Conservation (phyloP, 2,888 invertebrate species). For the Oxyteleia sp. region DNA sequence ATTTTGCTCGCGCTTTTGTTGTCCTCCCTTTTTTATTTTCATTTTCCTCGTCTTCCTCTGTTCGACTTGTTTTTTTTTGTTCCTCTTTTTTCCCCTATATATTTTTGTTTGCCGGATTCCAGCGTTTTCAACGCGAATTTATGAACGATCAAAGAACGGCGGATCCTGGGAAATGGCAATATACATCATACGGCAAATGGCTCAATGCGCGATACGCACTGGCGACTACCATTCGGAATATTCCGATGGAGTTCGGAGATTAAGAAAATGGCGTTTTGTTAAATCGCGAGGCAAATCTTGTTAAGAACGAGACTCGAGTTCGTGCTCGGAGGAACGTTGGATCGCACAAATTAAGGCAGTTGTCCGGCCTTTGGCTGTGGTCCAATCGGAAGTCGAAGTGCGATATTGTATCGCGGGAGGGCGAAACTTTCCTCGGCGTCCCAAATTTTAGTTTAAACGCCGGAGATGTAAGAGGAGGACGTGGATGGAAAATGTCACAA, state of each 20-base stretch:
- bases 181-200: slow-evolving; percentile 44
- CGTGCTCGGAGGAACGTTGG: slow-evolving; percentile 33
- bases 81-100: background rate
- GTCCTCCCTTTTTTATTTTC: slow-evolving; percentile 29
- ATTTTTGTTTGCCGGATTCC: background rate
- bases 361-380: slow-evolving; percentile 55
- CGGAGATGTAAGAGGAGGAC: background rate
- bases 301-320: slow-evolving; percentile 38
- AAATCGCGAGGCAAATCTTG: slow-evolving; percentile 50
- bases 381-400: slow-evolving; percentile 49
- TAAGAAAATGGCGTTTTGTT: slow-evolving; percentile 48
- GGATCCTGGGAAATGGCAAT: slow-evolving; percentile 4
- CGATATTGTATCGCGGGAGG: slow-evolving; percentile 42
- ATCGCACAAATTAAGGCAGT: slow-evolving; percentile 65
- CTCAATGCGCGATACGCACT: slow-evolving; percentile 35
- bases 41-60: slow-evolving; percentile 9
- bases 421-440: slow-evolving; percentile 33
- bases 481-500: background rate
- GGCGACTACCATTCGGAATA: slow-evolving; percentile 33
- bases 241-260: slow-evolving; percentile 44
- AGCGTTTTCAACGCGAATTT: slow-evolving; percentile 3
- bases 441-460: slow-evolving; percentile 29
- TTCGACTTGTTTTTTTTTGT: background rate
- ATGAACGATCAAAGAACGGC: slow-evolving; percentile 26
- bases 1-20: slow-evolving; percentile 28